A percentile compares a stretch with the other conserved stretches of the same genome.
phyloP scores from a whole-genome alignment of 1,140 invertebrate genomes.

The Zaprionus ornatus region DNA sequence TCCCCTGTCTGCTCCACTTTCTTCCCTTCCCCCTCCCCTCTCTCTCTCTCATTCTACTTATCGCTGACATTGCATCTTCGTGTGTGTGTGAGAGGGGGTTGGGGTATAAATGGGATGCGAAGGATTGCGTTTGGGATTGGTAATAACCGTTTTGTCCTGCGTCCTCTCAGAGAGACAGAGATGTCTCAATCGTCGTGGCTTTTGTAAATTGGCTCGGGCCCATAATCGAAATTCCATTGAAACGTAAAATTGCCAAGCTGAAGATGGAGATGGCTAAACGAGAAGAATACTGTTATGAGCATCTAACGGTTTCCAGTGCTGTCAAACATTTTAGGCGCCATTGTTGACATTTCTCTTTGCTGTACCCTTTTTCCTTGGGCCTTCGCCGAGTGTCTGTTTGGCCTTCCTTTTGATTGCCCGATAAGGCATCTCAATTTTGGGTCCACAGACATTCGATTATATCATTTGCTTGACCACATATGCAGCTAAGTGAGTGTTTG shows the following conservation, averaged over 20 bases:
- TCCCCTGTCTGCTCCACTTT: constrained; percentile 21
- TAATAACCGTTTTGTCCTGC: constrained; percentile 68
- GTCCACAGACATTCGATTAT: constrained; percentile 42
- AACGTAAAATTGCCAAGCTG: constrained; percentile 71
- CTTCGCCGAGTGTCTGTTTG: constrained; percentile 5
- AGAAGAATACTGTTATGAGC: constrained; percentile 32
- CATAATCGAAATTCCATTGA: constrained; percentile 76
- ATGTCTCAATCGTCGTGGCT: constrained; percentile 74
- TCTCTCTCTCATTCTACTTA: constrained; percentile 37
- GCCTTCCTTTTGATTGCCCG: constrained; percentile 29
- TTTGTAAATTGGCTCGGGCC: constrained; percentile 69
- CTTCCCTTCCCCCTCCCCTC: constrained; percentile 1
- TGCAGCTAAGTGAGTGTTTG: constrained; percentile 18
- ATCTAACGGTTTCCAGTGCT: constrained; percentile 45
- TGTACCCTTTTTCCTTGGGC: constrained; percentile 34
- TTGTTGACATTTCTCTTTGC: constrained; percentile 49
- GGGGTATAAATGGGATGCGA: constrained; percentile 47
- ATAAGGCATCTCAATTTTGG: constrained; percentile 42
- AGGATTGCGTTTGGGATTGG: constrained; percentile 49
- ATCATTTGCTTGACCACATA: constrained; percentile 29
- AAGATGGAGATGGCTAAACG: constrained; percentile 12
- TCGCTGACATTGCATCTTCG: constrained; percentile 60
- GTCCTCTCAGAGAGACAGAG: constrained; percentile 64
- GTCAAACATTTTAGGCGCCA: constrained; percentile 49
- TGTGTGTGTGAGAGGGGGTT: constrained; percentile 3